A percentile compares a stretch with the other conserved stretches of the same genome.
Evolutionary conservation across 2,113 vertebrate species (phyloP).

Genomic region (Daboia siamensis): DNA sequence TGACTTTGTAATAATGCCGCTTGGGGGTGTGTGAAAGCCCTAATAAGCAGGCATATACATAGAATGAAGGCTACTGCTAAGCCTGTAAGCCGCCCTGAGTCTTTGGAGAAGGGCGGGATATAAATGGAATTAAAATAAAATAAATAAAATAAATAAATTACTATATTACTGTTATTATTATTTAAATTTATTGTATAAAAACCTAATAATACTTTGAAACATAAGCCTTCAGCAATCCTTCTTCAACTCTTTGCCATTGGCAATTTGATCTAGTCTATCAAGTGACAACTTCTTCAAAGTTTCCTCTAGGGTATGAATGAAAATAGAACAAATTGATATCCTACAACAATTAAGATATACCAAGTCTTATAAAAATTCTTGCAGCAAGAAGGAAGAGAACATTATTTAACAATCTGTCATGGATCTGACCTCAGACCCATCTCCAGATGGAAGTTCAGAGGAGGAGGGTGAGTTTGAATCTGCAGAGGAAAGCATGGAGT

Average conservation of each 20-base stretch:
- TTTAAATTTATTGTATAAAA: neutral
- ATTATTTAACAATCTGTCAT: neutral
- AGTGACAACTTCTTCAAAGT: neutral
- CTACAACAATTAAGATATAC: neutral
- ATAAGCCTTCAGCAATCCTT: neutral
- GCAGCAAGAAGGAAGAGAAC: neutral
- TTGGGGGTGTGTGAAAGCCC: too few species aligned
- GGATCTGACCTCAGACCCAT: neutral
- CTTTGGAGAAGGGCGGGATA: too few species aligned
- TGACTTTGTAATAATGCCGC: too few species aligned
- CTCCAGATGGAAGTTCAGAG: neutral
- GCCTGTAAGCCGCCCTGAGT: too few species aligned
- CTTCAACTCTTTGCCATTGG: neutral
- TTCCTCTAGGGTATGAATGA: neutral
- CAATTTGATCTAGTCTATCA: neutral
- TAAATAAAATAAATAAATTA: too few species aligned
- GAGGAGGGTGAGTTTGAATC: neutral
- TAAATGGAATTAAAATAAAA: too few species aligned
- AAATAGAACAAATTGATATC: neutral
- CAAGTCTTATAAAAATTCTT: neutral
- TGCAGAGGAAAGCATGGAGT: neutral
- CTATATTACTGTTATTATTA: too few species aligned
- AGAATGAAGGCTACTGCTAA: too few species aligned
- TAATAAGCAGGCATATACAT: too few species aligned
- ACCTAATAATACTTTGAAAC: too few species aligned